Base-by-base conservation (phyloP, 2,888 invertebrate genomes). In the Neria commutata region DNA sequence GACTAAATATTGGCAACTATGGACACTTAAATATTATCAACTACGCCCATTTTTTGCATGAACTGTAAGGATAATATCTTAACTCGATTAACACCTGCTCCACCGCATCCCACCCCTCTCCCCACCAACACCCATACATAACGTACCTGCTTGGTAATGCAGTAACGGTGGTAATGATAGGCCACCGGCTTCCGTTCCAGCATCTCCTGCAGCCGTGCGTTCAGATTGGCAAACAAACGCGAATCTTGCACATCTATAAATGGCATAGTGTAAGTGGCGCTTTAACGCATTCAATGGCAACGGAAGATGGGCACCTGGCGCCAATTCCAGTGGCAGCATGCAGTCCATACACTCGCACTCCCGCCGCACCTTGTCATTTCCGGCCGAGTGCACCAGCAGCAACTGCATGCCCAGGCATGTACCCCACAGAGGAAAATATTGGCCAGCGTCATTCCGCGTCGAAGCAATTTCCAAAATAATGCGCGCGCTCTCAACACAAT, bases 371-470 rank as follows among this genome's bases (percentile, higher is more conserved):
- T 90, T 87, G 25, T 78, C 73, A 1, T 67, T 67, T 34, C 83
- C 73, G 0, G 86, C 83, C 1, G 85, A 88, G 2, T 90, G 80
- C 58, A 88, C 88, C 17, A 89, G 83, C 56, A 94, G 78, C 33
- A 93, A 82, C 78, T 97, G 91, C 78, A 93, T 92, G 1, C 96
- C 96, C 37, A 94, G 85, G 70, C 96, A 96, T 1, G 90, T 94
- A 0, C 94, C 95, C 85, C 91, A 91, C 46, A 97, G 74, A 0
- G 96, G 95, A 75, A 94, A 94, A 71, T 90, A 87, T 54, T 88
- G 86, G 0, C 89, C 91, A 0, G 81, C 78, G 1, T 86, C 81
- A 72, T 93, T 92, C 54, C 88, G 78, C 72, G 86, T 75, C 57
- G 84, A 75, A 0, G 91, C 91, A 54, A 91, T 83, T 47, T 90